phyloP scores from a whole-genome alignment of 2,797 vertebrate genomes.

The Mus caroli region DNA sequence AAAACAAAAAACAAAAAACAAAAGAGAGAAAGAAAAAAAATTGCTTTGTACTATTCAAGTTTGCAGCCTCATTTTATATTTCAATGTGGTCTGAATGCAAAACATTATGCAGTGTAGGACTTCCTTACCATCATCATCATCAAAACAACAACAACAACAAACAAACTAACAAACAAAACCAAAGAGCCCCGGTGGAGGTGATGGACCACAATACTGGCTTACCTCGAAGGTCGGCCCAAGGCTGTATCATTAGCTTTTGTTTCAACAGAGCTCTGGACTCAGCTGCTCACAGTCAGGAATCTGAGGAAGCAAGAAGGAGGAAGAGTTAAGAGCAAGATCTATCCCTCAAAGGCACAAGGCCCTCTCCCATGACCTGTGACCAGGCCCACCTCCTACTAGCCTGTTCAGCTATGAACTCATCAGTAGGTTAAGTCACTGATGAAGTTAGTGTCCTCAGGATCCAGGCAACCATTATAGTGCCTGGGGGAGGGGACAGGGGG shows the following conservation, averaged over 20 bases:
- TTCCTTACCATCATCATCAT: neutral
- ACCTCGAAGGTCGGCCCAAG: neutral
- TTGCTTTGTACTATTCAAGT: neutral
- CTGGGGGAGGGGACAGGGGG: accelerated
- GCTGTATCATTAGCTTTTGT: neutral
- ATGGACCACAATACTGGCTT: neutral
- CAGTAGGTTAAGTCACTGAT: neutral
- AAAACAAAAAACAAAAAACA: neutral
- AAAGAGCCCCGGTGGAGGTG: conserved; percentile 3
- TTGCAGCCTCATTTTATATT: conserved; percentile 15
- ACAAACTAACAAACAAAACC: conserved; percentile 13
- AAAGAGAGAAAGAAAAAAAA: neutral
- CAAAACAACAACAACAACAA: neutral
- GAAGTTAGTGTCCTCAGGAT: neutral
- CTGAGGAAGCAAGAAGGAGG: neutral
- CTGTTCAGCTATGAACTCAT: too few relatives aligned
- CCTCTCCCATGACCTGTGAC: neutral
- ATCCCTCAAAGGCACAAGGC: neutral
- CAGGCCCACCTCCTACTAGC: neutral
- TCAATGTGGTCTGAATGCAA: neutral
- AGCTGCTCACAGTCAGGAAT: neutral
- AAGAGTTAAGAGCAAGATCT: neutral
- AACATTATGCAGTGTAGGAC: conserved; percentile 39
- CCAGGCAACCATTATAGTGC: neutral
- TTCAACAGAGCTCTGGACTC: conserved; percentile 9